Conservation (phyloP, 2,888 invertebrate species). For the Choreutis nemorana region DNA sequence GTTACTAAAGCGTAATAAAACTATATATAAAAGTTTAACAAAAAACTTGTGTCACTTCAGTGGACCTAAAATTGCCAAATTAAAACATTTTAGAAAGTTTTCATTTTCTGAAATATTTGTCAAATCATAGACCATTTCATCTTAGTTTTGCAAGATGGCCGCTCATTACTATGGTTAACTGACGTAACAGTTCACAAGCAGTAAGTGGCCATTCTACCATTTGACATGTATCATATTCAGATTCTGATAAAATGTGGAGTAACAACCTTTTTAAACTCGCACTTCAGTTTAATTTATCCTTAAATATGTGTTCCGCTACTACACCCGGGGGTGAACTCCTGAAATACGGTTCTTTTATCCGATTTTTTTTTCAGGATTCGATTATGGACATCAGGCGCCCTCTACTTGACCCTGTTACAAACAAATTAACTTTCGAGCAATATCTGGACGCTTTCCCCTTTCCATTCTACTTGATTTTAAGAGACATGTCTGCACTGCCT, state of each 20-base stretch:
- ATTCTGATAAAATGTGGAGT: background rate
- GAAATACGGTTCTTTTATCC: conserved; percentile 4
- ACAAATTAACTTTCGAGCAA: conserved; percentile 71
- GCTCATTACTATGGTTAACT: too few species aligned
- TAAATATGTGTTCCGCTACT: conserved; percentile 1
- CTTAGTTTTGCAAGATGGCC: too few species aligned
- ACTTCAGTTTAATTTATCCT: conserved; percentile 2
- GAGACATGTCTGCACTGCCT: conserved; percentile 89
- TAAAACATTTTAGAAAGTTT: too few species aligned
- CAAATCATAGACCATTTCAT: too few species aligned
- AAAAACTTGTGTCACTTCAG: too few species aligned
- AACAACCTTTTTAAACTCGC: background rate
- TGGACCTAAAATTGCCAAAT: too few species aligned
- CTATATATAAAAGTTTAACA: too few species aligned
- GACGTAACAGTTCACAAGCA: too few species aligned
- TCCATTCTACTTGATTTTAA: conserved; percentile 94
- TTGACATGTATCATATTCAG: too few species aligned
- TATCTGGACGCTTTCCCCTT: conserved; percentile 98
- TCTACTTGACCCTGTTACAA: conserved; percentile 75
- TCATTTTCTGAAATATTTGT: too few species aligned
- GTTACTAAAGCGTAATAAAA: too few species aligned
- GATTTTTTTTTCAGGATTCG: conserved; percentile 74
- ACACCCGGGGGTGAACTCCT: background rate
- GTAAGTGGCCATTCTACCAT: too few species aligned
- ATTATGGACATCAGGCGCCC: conserved; percentile 88